Conservation (phyloP, 2,888 invertebrate species). For the Orchesellides sinensis region DNA sequence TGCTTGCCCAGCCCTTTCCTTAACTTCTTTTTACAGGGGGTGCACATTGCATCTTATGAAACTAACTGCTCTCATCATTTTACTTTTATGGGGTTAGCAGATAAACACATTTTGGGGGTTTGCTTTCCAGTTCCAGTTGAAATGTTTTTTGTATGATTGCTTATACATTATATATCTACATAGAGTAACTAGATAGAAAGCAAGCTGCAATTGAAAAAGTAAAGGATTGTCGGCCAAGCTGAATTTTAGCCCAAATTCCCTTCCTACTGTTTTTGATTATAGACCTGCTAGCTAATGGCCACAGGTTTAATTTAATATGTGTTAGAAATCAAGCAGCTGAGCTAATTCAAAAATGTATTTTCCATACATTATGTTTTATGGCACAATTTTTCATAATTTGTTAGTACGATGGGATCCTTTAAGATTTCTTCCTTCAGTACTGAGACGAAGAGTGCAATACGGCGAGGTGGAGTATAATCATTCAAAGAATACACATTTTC, state of each 20-base stretch:
- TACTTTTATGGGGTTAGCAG: slow-evolving; percentile 59
- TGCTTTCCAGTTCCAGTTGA: slow-evolving; percentile 17
- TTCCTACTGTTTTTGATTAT: slow-evolving; percentile 49
- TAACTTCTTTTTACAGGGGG: neutral
- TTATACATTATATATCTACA: neutral
- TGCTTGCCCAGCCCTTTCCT: slow-evolving; percentile 49
- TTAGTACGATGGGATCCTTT: slow-evolving; percentile 1
- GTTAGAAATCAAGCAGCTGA: slow-evolving; percentile 69
- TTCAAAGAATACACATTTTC: too few species aligned
- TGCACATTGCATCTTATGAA: slow-evolving; percentile 10
- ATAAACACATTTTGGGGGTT: slow-evolving; percentile 16
- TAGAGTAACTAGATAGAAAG: neutral
- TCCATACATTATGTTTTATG: slow-evolving; percentile 20
- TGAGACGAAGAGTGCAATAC: too few species aligned
- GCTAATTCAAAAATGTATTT: slow-evolving; percentile 45
- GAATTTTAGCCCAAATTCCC: too few species aligned
- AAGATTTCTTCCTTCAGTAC: too few species aligned
- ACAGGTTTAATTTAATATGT: slow-evolving; percentile 69
- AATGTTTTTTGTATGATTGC: slow-evolving; percentile 3
- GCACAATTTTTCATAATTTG: slow-evolving; percentile 28
- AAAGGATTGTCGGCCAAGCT: too few species aligned
- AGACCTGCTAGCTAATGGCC: slow-evolving; percentile 53
- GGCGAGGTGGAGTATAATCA: too few species aligned
- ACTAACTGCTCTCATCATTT: slow-evolving; percentile 38
- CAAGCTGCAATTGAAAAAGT: neutral